Evolutionary conservation across 2,113 vertebrate genomes (phyloP), one percentile per base, ranked within the genome.

Genomic region (Synchiropus splendidus): DNA sequence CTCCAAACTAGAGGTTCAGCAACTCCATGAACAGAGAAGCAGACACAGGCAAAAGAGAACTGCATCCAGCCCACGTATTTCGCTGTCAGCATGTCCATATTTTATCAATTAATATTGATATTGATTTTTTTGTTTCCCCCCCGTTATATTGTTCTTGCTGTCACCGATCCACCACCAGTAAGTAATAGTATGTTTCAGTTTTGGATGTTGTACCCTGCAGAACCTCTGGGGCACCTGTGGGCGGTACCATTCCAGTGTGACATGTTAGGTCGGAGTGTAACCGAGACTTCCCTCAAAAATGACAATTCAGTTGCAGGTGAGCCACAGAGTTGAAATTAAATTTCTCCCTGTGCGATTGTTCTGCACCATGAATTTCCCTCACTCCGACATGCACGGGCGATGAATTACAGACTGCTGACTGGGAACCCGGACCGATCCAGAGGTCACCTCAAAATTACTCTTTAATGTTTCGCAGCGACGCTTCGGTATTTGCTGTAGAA

Each of bases 381-480:
- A 15, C 4, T 1, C n/a, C 27, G 31, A 43, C 44, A 54, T 16
- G 16, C 39, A 55, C 0, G 16, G 6, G 58, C 48, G 51, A 61
- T 65, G 63, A 74, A 72, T 73, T 54, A 54, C 31, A 18, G 46
- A 45, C 52, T 56, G 11, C 48, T 64, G 42, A 41, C 37, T 14
- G 0, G 27, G 42, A 3, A 31, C 14, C 16, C 38, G 16, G 0
- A 18, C 45, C 51, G 58, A 59, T 67, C 58, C 30, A 0, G 34
- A 51, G 75, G 62, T 72, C 67, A 72, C 75, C 70, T 70, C 43
- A 39, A 61, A 74, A 72, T 74, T 63, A 64, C 54, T 48, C 36
- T 66, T 77, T 58, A 68, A 50, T 64, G 55, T 54, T 74, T 56
- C 64, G 67, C 61, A 30, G 65, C 48, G 46, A 51, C 42, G 48